phyloP scores from a whole-genome alignment of 2,113 vertebrate genomes.

The Dasyornis broadbenti region DNA sequence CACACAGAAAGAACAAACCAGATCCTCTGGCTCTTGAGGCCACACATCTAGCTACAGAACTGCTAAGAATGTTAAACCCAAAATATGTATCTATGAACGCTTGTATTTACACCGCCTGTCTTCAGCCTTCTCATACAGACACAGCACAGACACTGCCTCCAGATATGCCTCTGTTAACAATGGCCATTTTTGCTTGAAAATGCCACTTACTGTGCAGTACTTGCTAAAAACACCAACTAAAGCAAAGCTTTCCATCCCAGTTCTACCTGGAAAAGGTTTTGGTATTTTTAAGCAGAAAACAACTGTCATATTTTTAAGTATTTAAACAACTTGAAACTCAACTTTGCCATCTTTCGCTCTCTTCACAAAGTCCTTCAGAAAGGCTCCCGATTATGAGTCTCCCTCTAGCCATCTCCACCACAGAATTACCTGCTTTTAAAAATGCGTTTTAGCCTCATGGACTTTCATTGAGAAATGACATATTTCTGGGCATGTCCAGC shows the following conservation, averaged over 20 bases:
- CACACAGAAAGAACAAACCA: not conserved
- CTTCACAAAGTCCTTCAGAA: not conserved
- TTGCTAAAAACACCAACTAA: not conserved
- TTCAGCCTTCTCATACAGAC: not conserved
- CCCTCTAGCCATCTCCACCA: not conserved
- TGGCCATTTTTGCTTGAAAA: not conserved
- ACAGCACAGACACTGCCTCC: not conserved
- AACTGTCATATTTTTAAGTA: not conserved
- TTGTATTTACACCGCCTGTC: not conserved
- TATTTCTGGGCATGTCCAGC: not conserved
- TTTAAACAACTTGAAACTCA: not conserved
- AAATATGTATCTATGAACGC: not conserved
- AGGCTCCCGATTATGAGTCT: not conserved
- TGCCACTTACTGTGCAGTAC: not conserved
- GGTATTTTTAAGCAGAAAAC: not conserved
- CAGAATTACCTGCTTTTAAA: not conserved
- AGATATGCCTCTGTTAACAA: not conserved
- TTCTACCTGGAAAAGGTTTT: not conserved
- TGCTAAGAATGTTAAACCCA: not conserved
- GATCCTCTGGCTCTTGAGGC: not conserved
- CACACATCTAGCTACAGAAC: not conserved
- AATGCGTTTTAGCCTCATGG: fast-evolving
- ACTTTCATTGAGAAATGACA: not conserved
- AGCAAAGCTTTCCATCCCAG: not conserved
- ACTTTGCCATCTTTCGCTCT: not conserved